Percentiles rank a stretch among this genome's conserved stretches.
Conservation (phyloP, 1,140 invertebrate genomes). For the Drosophila kohkoa region DNA sequence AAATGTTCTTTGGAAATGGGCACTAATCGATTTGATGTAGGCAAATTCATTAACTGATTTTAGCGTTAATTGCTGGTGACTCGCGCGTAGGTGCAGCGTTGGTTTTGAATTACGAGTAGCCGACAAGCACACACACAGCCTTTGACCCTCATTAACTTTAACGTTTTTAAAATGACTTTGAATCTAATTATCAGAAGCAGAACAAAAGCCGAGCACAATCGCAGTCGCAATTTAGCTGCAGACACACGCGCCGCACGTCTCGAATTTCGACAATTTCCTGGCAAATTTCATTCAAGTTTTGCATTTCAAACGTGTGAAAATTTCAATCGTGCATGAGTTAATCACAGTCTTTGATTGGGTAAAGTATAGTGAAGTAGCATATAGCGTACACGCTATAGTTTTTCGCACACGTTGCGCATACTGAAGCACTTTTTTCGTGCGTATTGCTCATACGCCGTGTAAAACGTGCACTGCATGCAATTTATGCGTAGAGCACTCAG, state of each 20-base stretch:
- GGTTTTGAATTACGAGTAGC: slow-evolving; percentile 8
- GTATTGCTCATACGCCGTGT: slow-evolving; percentile 45
- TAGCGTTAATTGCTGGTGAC: neutral
- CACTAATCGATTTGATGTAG: slow-evolving; percentile 6
- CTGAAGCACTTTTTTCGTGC: slow-evolving; percentile 20
- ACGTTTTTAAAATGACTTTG: neutral
- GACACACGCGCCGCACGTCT: neutral
- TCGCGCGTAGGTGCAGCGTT: neutral
- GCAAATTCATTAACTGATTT: slow-evolving; percentile 9
- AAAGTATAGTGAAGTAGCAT: neutral
- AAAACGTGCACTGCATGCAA: slow-evolving; percentile 36
- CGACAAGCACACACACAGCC: neutral
- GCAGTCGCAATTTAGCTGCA: neutral
- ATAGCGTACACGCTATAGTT: slow-evolving; percentile 14
- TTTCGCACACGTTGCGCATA: slow-evolving; percentile 16
- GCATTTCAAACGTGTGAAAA: slow-evolving; percentile 11
- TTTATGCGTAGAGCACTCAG: neutral
- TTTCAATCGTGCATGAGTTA: slow-evolving; percentile 33
- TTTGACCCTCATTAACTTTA: slow-evolving; percentile 19
- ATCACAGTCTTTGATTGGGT: slow-evolving; percentile 35
- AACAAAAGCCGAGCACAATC: neutral
- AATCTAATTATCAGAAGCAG: slow-evolving; percentile 17
- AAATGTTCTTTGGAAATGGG: neutral
- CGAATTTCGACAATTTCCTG: slow-evolving; percentile 2
- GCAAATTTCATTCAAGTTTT: neutral